phyloP scores from a whole-genome alignment of 1,140 invertebrate genomes.

The Sitophilus oryzae region DNA sequence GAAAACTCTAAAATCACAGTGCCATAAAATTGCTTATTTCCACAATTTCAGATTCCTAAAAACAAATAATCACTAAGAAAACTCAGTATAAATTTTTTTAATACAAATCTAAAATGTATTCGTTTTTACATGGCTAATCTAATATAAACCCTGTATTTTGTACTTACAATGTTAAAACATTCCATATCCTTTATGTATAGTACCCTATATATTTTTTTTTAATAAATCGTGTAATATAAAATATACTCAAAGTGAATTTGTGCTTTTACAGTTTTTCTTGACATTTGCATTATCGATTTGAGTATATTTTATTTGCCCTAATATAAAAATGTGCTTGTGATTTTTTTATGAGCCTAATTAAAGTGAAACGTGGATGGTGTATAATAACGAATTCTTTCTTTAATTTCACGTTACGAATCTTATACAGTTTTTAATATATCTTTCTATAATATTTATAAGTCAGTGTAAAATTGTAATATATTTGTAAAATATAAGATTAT shows the following conservation, averaged over 20 bases:
- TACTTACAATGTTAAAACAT: conserved; percentile 3
- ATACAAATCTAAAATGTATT: no score
- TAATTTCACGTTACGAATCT: conserved; percentile 20
- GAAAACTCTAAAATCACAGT: no score
- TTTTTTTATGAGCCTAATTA: conserved; percentile 11
- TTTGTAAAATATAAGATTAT: conserved; percentile 38
- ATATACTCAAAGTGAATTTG: not conserved
- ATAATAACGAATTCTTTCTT: conserved; percentile 19
- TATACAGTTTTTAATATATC: conserved; percentile 29
- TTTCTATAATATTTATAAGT: conserved; percentile 32
- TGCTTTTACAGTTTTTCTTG: not conserved
- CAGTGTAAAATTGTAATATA: conserved; percentile 39
- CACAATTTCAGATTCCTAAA: no score
- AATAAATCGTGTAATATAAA: not conserved
- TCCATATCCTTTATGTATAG: conserved; percentile 7
- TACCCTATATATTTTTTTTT: conserved; percentile 1
- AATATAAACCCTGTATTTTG: no score
- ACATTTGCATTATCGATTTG: not conserved
- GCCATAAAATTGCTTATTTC: no score
- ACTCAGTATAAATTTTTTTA: no score
- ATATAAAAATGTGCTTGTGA: conserved; percentile 19
- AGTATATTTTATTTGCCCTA: conserved; percentile 19
- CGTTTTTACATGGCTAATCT: no score
- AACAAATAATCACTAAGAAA: no score
- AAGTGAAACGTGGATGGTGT: conserved; percentile 15